Conservation (phyloP, 1,140 invertebrate genomes). For the Tribolium madens region DNA sequence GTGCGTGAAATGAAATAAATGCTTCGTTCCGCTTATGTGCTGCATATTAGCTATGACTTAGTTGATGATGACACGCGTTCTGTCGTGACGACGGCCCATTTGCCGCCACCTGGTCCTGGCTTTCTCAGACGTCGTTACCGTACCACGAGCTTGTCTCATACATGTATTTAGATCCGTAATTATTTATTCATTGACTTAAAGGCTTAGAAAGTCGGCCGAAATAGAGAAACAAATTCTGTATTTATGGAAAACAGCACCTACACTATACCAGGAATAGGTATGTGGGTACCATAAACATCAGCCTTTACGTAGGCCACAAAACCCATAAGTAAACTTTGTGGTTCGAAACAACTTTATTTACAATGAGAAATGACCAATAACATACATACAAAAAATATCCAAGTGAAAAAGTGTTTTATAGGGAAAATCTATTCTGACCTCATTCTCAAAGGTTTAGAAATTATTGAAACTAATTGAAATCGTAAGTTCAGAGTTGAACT, state of each 20-base stretch:
- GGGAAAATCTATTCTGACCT: neutral
- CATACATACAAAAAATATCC: no score
- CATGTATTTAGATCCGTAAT: neutral
- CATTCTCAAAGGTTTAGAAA: neutral
- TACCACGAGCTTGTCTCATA: conserved; percentile 13
- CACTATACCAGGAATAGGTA: neutral
- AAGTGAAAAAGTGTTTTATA: neutral
- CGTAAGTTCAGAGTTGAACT: neutral
- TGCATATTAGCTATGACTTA: conserved; percentile 40
- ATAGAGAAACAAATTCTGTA: conserved; percentile 6
- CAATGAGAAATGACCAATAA: no score
- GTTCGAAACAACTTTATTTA: neutral
- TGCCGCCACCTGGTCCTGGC: conserved; percentile 16
- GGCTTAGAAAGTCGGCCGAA: conserved; percentile 1
- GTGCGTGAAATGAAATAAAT: conserved; percentile 28
- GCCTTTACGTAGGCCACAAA: conserved; percentile 6
- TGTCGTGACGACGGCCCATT: conserved; percentile 39
- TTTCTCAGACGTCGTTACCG: conserved; percentile 11
- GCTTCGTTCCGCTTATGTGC: conserved; percentile 29
- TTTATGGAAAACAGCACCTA: conserved; percentile 9
- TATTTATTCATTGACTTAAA: conserved; percentile 29
- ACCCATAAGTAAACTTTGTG: conserved; percentile 18
- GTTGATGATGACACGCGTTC: conserved; percentile 39
- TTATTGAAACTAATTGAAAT: neutral
- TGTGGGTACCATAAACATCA: conserved; percentile 7